Evolutionary conservation across 2,113 vertebrate genomes (phyloP).

Genomic region (Empidonax traillii): DNA sequence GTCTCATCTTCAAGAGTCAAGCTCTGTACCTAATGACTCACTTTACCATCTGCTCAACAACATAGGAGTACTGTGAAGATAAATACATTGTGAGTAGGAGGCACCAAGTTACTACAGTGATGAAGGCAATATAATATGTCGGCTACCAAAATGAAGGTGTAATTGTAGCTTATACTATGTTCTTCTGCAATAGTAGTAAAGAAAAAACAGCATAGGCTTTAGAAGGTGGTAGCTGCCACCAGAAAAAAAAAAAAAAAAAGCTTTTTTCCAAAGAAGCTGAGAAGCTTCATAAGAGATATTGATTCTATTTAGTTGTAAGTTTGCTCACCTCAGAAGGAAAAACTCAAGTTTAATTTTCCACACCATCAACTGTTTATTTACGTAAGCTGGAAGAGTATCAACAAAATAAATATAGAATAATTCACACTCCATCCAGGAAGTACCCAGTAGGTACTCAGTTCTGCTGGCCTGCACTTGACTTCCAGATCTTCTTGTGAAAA

Average conservation of each 20-base stretch:
- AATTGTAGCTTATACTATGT: conserved; percentile 25
- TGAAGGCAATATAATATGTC: conserved; percentile 34
- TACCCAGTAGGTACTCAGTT: neutral
- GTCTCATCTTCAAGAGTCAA: conserved; percentile 35
- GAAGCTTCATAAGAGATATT: neutral
- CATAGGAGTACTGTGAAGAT: conserved; percentile 47
- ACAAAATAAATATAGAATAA: neutral
- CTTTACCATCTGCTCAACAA: conserved; percentile 59
- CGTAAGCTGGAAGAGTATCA: neutral
- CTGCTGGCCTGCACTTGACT: neutral
- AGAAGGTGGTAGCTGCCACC: neutral
- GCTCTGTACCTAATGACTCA: conserved; percentile 46
- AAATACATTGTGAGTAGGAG: conserved; percentile 55
- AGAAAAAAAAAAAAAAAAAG: neutral
- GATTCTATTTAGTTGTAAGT: neutral
- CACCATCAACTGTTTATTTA: neutral
- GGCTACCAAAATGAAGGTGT: conserved; percentile 47
- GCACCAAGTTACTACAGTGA: conserved; percentile 6
- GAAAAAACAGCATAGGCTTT: neutral
- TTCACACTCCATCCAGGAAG: neutral
- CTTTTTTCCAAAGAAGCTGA: neutral
- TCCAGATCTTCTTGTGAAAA: neutral
- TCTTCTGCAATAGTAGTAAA: conserved; percentile 15
- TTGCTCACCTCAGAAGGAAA: neutral
- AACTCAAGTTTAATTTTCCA: neutral